Conservation (phyloP, 2,797 vertebrate species). For the Notolepis coatsorum region DNA sequence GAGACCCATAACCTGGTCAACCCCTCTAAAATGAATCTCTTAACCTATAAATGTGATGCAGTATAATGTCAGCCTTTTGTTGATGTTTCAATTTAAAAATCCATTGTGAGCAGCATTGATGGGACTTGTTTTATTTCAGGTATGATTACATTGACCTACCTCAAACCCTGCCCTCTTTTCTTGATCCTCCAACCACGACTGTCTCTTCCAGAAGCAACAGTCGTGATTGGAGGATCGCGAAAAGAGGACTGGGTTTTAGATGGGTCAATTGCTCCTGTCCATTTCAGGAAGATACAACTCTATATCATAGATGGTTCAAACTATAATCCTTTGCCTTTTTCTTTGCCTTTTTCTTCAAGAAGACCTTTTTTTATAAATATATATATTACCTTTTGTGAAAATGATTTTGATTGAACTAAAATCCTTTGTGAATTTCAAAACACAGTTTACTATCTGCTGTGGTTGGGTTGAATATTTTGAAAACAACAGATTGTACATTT, state of each 20-base stretch:
- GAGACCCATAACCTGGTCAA: slow-evolving; percentile 23
- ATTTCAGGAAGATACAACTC: slow-evolving; percentile 53
- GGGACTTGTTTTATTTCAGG: slow-evolving; percentile 63
- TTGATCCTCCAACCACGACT: too few species aligned
- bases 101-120: slow-evolving; percentile 49
- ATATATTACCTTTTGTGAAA: slow-evolving; percentile 12
- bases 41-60: slow-evolving; percentile 71
- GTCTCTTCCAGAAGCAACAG: too few species aligned
- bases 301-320: slow-evolving; percentile 44
- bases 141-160: slow-evolving; percentile 56
- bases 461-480: slow-evolving; percentile 57
- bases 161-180: too few species aligned
- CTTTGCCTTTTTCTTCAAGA: slow-evolving; percentile 62
- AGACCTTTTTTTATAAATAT: slow-evolving; percentile 42
- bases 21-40: slow-evolving; percentile 17
- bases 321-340: slow-evolving; percentile 64
- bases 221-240: too few species aligned
- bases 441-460: slow-evolving; percentile 47
- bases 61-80: slow-evolving; percentile 52
- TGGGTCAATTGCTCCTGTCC: slow-evolving; percentile 62
- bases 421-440: slow-evolving; percentile 65
- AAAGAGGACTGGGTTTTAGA: too few species aligned
- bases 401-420: slow-evolving; percentile 48
- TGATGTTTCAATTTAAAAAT: slow-evolving; percentile 42
- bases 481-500: slow-evolving; percentile 24